These are phyloP conservation scores for Ophioninae sp. DNA, from an alignment of 2,888 invertebrate genomes.

Conservation along the genomic window DNA sequence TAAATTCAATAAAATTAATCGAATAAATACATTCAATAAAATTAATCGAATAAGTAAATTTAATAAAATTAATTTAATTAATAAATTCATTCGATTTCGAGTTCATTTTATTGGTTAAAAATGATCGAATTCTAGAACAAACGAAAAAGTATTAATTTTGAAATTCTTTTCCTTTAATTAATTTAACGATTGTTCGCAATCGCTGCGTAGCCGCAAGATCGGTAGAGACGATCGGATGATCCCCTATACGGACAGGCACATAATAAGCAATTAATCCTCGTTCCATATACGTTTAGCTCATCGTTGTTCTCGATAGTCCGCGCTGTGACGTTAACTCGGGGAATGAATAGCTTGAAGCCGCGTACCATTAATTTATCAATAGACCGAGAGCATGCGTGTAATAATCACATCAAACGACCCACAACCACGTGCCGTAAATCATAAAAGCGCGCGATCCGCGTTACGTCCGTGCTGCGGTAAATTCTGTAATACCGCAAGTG, in stretches of 20 bases:
- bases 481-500: conserved; percentile 2
- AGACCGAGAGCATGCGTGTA: conserved; percentile 66
- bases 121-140: too few species aligned
- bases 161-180: background rate
- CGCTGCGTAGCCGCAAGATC: background rate
- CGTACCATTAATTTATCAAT: conserved; percentile 77
- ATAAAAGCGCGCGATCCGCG: conserved; percentile 64
- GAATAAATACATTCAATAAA: too few species aligned
- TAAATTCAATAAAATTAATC: too few species aligned
- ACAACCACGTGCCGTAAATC: conserved; percentile 75
- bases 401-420: conserved; percentile 74
- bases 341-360: conserved; percentile 38
- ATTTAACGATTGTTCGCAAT: background rate
- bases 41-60: too few species aligned
- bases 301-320: conserved; percentile 55
- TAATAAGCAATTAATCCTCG: conserved; percentile 1
- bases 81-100: too few species aligned
- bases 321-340: conserved; percentile 25
- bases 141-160: background rate
- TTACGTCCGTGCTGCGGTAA: conserved; percentile 56
- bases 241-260: background rate
- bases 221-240: background rate
- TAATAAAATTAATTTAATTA: too few species aligned
- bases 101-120: too few species aligned
- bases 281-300: conserved; percentile 23